A percentile compares a stretch with the other conserved stretches of the same genome.
Evolutionary conservation across 2,113 vertebrate genomes (phyloP).

Genomic region (Cynocephalus volans): DNA sequence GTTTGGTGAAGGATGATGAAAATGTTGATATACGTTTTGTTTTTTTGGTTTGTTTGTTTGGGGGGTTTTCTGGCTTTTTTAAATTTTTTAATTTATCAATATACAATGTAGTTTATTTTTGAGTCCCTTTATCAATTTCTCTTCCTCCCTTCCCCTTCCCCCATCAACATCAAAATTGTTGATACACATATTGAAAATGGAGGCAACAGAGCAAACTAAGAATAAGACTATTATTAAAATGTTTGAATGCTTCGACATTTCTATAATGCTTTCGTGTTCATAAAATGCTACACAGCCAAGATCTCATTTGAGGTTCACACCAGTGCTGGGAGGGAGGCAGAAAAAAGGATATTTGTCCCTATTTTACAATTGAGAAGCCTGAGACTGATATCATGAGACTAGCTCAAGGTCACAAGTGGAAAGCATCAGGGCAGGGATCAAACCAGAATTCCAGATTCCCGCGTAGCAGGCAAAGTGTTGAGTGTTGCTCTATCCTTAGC

Average conservation of each 20-base stretch:
- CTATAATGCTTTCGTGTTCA: background rate
- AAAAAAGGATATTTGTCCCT: slow-evolving; percentile 9
- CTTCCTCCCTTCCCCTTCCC: too few species aligned
- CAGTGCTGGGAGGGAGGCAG: background rate
- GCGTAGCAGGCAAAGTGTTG: background rate
- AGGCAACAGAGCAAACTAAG: background rate
- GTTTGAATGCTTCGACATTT: background rate
- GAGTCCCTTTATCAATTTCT: too few species aligned
- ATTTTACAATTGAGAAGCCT: slow-evolving; percentile 44
- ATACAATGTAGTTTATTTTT: too few species aligned
- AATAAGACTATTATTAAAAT: background rate
- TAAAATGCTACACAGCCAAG: background rate
- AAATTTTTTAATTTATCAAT: too few species aligned
- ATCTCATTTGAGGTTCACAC: slow-evolving; percentile 1
- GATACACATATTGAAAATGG: background rate
- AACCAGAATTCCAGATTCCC: slow-evolving; percentile 35
- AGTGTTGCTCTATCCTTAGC: background rate
- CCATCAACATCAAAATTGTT: background rate
- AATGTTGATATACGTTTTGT: background rate
- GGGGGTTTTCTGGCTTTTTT: too few species aligned
- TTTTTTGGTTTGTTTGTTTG: too few species aligned
- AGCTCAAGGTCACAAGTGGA: slow-evolving; percentile 68
- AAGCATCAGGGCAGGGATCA: slow-evolving; percentile 59
- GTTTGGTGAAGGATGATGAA: slow-evolving; percentile 7
- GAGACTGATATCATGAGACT: slow-evolving; percentile 24